These are phyloP conservation scores for Eupithecia insigniata DNA, from an alignment of 2,888 invertebrate genomes.

Conservation along the genomic window DNA sequence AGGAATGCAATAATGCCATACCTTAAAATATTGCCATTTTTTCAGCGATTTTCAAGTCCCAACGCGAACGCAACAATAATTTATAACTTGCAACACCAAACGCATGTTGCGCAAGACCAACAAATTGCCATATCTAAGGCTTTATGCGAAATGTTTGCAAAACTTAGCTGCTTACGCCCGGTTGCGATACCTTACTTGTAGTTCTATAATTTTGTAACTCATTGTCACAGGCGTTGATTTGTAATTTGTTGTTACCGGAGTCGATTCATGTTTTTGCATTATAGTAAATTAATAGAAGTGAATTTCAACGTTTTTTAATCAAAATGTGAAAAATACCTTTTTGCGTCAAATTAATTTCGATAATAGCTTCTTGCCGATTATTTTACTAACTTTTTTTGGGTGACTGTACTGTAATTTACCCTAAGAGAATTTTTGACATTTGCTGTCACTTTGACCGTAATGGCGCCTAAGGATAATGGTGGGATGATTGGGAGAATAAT, in stretches of 20 bases:
- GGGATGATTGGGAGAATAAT: too few species aligned
- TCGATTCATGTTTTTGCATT: constrained; percentile 11
- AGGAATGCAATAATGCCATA: not conserved
- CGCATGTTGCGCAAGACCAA: constrained; percentile 51
- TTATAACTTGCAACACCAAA: constrained; percentile 56
- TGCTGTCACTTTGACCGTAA: too few species aligned
- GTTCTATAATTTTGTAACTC: constrained; percentile 49
- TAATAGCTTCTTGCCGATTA: too few species aligned
- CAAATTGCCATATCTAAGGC: constrained; percentile 56
- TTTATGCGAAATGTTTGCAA: constrained; percentile 56
- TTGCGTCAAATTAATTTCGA: too few species aligned
- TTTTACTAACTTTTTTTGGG: too few species aligned
- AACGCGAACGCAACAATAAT: constrained; percentile 37
- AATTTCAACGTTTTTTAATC: not conserved
- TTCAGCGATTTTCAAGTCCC: constrained; percentile 21
- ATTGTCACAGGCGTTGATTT: constrained; percentile 24
- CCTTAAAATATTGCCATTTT: not conserved
- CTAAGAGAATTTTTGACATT: too few species aligned
- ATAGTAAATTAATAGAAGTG: not conserved
- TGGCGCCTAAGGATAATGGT: too few species aligned
- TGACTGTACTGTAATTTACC: too few species aligned
- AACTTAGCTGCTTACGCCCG: constrained; percentile 49
- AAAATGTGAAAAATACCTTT: not conserved
- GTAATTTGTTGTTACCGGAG: constrained; percentile 37
- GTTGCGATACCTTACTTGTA: constrained; percentile 29